These are phyloP conservation scores for Cercopithecus mona DNA, from an alignment of 2,113 vertebrate genomes.

Conservation along the genomic window DNA sequence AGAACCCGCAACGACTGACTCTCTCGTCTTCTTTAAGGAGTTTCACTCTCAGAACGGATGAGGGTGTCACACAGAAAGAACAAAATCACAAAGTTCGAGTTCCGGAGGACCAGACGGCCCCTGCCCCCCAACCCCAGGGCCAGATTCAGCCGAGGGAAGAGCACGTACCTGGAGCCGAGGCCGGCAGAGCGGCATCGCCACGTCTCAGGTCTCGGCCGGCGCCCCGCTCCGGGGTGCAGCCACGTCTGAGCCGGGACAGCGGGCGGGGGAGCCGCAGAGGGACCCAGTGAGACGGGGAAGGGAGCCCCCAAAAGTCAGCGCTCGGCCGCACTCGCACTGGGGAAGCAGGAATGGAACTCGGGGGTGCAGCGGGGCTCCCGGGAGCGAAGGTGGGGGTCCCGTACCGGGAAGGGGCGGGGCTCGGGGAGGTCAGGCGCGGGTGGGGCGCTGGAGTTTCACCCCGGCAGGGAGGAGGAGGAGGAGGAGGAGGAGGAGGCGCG, in stretches of 20 bases:
- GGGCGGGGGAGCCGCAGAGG: background rate
- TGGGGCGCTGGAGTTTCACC: constrained; percentile 46
- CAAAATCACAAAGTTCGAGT: background rate
- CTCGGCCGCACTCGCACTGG: background rate
- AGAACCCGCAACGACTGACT: background rate
- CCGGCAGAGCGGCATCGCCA: constrained; percentile 26
- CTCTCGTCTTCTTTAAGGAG: background rate
- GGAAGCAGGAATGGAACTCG: background rate
- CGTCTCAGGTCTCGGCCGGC: constrained; percentile 19
- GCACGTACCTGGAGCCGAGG: constrained; percentile 65
- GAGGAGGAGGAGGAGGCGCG: background rate
- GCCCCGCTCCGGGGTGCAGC: background rate
- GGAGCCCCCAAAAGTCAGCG: background rate
- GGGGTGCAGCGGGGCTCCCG: background rate
- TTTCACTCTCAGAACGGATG: background rate
- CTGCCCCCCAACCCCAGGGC: background rate
- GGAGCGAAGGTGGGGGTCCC: fast-evolving
- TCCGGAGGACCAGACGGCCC: too few relatives aligned
- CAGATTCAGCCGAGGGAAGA: background rate
- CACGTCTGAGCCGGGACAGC: constrained; percentile 10
- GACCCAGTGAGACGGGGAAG: background rate
- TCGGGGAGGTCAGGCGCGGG: background rate
- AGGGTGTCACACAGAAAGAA: background rate
- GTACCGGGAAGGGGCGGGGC: background rate
- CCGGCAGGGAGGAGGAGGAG: background rate